These are phyloP conservation scores for Fundulus diaphanus DNA, from an alignment of 2,797 vertebrate genomes.

Conservation along the genomic window DNA sequence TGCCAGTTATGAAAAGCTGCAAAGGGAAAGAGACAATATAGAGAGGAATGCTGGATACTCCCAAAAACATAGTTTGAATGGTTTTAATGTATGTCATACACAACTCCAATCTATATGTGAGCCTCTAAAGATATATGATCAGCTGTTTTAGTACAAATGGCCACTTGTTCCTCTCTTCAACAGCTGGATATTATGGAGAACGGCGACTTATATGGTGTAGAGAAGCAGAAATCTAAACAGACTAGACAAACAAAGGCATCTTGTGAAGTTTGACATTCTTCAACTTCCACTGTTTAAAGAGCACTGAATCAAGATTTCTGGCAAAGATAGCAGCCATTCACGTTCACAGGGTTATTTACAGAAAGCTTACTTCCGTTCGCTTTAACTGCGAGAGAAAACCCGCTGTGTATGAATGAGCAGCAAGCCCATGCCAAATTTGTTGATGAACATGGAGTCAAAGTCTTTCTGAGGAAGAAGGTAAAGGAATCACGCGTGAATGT, in stretches of 20 bases:
- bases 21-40: neutral
- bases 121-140: neutral
- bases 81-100: neutral
- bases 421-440: neutral
- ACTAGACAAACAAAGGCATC: slow-evolving; percentile 54
- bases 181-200: slow-evolving; percentile 2
- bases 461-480: slow-evolving; percentile 2
- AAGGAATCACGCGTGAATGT: slow-evolving; percentile 20
- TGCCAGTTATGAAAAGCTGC: too few species aligned
- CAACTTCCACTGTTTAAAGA: slow-evolving; percentile 60
- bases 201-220: neutral
- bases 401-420: neutral
- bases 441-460: neutral
- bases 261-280: slow-evolving; percentile 68
- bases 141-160: neutral
- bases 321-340: neutral
- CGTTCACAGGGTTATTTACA: slow-evolving; percentile 36
- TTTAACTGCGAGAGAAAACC: neutral
- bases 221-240: slow-evolving; percentile 33
- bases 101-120: neutral
- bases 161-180: neutral
- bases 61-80: neutral
- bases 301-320: slow-evolving; percentile 51
- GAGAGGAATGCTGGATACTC: neutral
- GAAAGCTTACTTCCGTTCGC: slow-evolving; percentile 6